Conservation (phyloP, 2,113 vertebrate genomes). For the Notiomystis cincta region DNA sequence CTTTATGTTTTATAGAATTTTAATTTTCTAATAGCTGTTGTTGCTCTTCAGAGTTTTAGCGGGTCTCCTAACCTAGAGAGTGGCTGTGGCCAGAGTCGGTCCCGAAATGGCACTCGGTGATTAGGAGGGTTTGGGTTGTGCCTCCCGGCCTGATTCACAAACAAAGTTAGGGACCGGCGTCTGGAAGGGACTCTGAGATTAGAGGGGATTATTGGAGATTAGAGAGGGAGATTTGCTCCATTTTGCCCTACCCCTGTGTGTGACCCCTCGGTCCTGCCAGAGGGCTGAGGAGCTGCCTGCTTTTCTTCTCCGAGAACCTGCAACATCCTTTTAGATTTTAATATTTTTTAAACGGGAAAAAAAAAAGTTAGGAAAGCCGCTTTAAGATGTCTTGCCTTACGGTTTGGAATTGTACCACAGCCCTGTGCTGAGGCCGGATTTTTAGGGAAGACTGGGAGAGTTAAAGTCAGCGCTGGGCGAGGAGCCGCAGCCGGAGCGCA, state of each 20-base stretch:
- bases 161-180: slow-evolving; percentile 45
- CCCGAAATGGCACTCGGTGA: not conserved
- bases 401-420: not conserved
- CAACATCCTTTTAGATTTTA: not conserved
- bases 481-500: not conserved
- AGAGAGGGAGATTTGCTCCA: slow-evolving; percentile 35
- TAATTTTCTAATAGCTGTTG: not conserved
- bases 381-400: not conserved
- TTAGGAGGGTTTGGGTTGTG: not conserved
- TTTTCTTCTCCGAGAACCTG: not conserved
- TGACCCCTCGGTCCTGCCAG: not conserved
- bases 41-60: not conserved
- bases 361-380: not conserved
- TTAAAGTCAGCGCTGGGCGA: not conserved
- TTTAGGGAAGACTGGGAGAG: not conserved
- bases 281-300: not conserved
- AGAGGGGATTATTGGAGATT: slow-evolving; percentile 61
- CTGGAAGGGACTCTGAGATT: slow-evolving; percentile 48
- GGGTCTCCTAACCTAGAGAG: not conserved
- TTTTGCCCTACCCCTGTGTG: slow-evolving; percentile 12
- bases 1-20: not conserved
- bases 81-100: not conserved
- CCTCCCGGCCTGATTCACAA: not conserved
- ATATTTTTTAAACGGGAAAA: not conserved
- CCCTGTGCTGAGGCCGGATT: not conserved